Evolutionary conservation across 1,140 invertebrate genomes (phyloP).

Genomic region (Thrips palmi): DNA sequence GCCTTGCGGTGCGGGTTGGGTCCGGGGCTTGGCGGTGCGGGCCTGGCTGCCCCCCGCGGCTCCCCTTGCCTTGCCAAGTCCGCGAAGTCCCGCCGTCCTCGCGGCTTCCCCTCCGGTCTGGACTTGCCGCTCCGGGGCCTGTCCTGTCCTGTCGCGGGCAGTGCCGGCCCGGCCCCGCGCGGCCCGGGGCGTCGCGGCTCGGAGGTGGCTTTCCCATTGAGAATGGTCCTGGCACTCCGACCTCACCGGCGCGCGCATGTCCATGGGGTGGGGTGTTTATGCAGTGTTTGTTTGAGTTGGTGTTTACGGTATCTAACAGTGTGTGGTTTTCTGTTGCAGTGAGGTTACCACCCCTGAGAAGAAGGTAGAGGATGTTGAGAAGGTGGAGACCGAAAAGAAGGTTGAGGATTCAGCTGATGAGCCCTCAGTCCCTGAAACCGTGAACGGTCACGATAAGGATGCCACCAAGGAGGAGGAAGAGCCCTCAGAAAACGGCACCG

Average conservation of each 20-base stretch:
- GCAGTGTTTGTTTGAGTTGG: background rate
- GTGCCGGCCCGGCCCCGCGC: background rate
- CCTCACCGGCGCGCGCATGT: background rate
- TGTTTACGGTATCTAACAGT: constrained; percentile 1
- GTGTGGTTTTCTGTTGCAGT: constrained; percentile 15
- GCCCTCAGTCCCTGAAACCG: constrained; percentile 8
- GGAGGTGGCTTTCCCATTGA: background rate
- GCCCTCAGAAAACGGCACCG: constrained; percentile 35
- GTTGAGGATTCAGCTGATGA: constrained; percentile 10
- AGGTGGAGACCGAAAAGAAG: constrained; percentile 19
- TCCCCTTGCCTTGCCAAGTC: too few species aligned
- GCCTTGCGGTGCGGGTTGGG: too few species aligned
- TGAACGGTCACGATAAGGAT: constrained; percentile 26
- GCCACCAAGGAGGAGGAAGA: constrained; percentile 36
- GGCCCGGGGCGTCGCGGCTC: background rate
- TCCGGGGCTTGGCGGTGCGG: too few species aligned
- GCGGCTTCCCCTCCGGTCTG: too few species aligned
- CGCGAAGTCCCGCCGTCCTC: too few species aligned
- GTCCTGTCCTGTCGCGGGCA: background rate
- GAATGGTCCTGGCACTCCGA: background rate
- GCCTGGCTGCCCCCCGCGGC: too few species aligned
- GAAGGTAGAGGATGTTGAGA: constrained; percentile 26
- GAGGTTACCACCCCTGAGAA: constrained; percentile 34
- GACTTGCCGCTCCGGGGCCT: too few species aligned
- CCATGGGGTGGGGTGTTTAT: background rate